phyloP scores from a whole-genome alignment of 2,113 vertebrate genomes.

The Sinocyclocheilus anophthalmus region DNA sequence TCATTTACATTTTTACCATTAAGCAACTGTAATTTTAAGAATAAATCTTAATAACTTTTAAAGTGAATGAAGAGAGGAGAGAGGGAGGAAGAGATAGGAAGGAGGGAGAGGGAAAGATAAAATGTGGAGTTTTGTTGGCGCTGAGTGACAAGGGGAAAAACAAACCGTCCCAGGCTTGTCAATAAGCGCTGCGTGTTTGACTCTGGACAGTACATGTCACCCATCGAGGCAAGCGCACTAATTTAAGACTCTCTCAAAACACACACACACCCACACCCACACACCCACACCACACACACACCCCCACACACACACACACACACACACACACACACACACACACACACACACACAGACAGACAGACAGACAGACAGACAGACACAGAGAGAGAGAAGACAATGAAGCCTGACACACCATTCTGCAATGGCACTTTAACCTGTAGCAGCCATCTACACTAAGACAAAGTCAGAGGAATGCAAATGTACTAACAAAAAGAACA shows the following conservation, averaged over 20 bases:
- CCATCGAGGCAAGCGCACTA: conserved; percentile 51
- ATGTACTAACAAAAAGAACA: not conserved
- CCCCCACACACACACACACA: conserved; percentile 12
- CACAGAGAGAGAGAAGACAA: not conserved
- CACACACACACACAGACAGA: no score
- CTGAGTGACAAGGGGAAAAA: conserved; percentile 53
- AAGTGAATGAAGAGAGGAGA: not conserved
- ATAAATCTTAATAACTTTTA: conserved; percentile 1
- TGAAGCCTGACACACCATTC: conserved; percentile 33
- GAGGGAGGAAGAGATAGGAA: not conserved
- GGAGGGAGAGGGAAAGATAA: not conserved
- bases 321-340: no score
- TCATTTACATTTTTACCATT: not conserved
- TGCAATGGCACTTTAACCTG: conserved; percentile 4
- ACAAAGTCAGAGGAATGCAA: conserved; percentile 14
- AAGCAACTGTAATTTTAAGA: not conserved
- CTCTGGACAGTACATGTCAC: conserved; percentile 61
- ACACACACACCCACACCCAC: not conserved
- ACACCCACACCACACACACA: not conserved
- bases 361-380: no score
- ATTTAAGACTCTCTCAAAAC: conserved; percentile 53
- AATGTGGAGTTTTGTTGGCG: conserved; percentile 32
- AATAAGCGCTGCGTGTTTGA: conserved; percentile 39
- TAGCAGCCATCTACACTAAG: conserved; percentile 9
- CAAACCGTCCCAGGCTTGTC: conserved; percentile 45